Percentiles rank a stretch among this genome's conserved stretches.
Conservation (phyloP, 2,888 invertebrate species). For the Caradrina clavipalpis region DNA sequence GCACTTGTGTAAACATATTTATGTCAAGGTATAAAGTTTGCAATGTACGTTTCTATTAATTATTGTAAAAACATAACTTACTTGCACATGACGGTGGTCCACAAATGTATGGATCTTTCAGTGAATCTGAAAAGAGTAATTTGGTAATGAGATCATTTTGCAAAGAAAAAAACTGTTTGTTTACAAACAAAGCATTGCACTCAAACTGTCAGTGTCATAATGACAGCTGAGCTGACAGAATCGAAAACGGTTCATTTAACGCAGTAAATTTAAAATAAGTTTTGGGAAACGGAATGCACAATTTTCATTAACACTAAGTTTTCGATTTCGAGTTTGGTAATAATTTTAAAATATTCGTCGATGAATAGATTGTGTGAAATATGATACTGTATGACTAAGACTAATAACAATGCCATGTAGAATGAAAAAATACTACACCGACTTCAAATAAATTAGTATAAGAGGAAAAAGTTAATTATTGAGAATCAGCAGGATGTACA, state of each 20-base stretch:
- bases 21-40: too few species aligned
- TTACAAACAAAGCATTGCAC: conserved; percentile 27
- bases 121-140: conserved; percentile 91
- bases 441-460: too few species aligned
- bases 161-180: conserved; percentile 18
- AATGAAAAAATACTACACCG: too few species aligned
- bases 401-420: too few species aligned
- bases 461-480: too few species aligned
- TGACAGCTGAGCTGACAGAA: background rate
- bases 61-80: conserved; percentile 76
- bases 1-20: too few species aligned
- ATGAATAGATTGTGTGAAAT: too few species aligned
- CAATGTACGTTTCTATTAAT: background rate
- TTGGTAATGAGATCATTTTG: conserved; percentile 6
- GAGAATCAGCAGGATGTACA: too few species aligned
- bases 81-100: conserved; percentile 93
- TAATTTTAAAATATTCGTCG: too few species aligned
- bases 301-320: background rate
- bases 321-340: background rate
- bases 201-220: conserved; percentile 1
- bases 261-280: background rate
- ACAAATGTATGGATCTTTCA: conserved; percentile 94
- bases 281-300: background rate
- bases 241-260: background rate
- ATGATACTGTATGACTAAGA: too few species aligned